Base-by-base conservation (phyloP, 1,140 invertebrate genomes). In the Bombus difficillimus region DNA sequence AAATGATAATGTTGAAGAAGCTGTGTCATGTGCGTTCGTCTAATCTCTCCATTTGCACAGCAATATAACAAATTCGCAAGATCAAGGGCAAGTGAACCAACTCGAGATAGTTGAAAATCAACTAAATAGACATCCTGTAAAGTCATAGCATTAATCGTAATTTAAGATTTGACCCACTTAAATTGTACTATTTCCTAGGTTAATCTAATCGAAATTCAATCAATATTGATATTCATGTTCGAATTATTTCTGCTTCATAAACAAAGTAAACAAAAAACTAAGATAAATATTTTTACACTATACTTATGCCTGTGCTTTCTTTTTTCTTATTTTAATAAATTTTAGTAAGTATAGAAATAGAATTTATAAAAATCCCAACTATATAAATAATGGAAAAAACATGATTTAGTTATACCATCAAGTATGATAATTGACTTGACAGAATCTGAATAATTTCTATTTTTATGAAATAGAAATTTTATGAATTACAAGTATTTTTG, bases 61-160 rank as follows among this genome's bases (percentile, higher is more conserved):
- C 97, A 96, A 86, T 97, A 97, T 82, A 97, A 93, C 66, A 97
- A 92, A 94, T 96, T 97, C 1, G 96, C 96, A 89, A 97, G 94
- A 92, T 97, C 97, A 85, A 97, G 91, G 5, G 96, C 96, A 72
- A 97, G 96, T 6, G 97, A 97, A 32, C 97, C 96, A 85, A 97
- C 97, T 18, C 97, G 96, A 15, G 96, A 95, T 64, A 97, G 91
- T 93, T 97, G 97, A 93, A 97, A 97, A 91, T 97, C 97, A 43
- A 97, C 95, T 37, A 97, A 94, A 89, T 96, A 97, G 90, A 97
- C 94, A 66, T 88, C 96, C 96, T 97, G 93, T 34, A 93, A 91
- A 84, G 87, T 76, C 83, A 73, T 77, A 75, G 68, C 39, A 72
- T 90, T 91, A 88, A 85, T 77, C 41, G 18, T 39, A 79, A 77